Evolutionary conservation across 2,113 vertebrate species (phyloP).

Genomic region (Stigmatopora argus): DNA sequence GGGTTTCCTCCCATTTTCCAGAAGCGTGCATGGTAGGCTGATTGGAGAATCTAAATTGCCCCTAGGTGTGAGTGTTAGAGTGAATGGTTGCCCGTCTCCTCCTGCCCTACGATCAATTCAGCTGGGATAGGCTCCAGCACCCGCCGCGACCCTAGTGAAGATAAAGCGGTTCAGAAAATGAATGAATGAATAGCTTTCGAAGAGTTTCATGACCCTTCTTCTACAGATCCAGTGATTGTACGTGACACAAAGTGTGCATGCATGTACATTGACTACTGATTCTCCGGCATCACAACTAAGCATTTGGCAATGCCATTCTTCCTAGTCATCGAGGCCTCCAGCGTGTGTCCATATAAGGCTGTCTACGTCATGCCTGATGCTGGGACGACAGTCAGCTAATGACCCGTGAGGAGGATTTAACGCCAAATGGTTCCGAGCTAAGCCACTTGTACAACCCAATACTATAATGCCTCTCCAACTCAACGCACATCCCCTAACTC

Average conservation of each 20-base stretch:
- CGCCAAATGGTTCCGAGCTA: constrained; percentile 59
- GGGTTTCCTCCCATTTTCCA: no score
- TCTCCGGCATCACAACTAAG: not conserved
- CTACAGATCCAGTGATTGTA: not conserved
- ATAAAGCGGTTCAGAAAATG: no score
- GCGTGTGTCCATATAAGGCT: constrained; percentile 66
- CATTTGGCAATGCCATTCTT: not conserved
- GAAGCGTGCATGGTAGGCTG: no score
- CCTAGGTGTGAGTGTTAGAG: no score
- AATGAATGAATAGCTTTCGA: no score
- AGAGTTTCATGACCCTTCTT: not conserved
- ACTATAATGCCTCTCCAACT: not conserved
- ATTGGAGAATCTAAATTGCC: no score
- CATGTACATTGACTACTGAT: no score
- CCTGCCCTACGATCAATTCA: no score
- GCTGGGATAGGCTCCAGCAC: no score
- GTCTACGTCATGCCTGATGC: constrained; percentile 67
- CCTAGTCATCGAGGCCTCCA: constrained; percentile 10
- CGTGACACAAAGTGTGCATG: not conserved
- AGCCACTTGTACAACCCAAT: constrained; percentile 28
- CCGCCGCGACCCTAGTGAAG: no score
- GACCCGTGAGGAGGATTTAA: constrained; percentile 62
- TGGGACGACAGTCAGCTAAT: constrained; percentile 54
- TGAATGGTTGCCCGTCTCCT: no score
- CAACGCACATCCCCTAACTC: not conserved